These are phyloP conservation scores for Notolepis coatsorum DNA, from an alignment of 2,797 vertebrate genomes.

Conservation along the genomic window DNA sequence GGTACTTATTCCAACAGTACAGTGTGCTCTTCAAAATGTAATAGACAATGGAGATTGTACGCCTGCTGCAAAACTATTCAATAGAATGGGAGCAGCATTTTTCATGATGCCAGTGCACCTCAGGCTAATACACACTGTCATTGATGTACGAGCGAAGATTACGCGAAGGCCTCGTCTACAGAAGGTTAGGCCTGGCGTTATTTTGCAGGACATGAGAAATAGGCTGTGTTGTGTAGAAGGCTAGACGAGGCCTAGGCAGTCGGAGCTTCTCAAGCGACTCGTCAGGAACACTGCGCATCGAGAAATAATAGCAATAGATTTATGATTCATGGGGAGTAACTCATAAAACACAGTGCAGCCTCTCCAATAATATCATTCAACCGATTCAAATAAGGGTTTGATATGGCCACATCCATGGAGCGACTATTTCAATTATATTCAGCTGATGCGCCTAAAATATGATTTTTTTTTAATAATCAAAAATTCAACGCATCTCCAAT, in stretches of 20 bases:
- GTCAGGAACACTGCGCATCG: neutral
- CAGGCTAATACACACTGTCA: neutral
- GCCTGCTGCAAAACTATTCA: neutral
- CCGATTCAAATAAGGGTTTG: neutral
- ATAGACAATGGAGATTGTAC: slow-evolving; percentile 9
- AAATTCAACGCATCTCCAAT: neutral
- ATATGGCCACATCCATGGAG: too few species aligned
- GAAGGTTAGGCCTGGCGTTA: slow-evolving; percentile 22
- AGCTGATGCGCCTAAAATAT: neutral
- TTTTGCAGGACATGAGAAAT: neutral
- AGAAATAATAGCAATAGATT: neutral
- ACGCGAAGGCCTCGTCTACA: slow-evolving; percentile 25
- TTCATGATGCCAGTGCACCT: neutral
- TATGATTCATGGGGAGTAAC: neutral
- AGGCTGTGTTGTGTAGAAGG: too few species aligned
- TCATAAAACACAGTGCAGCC: slow-evolving; percentile 1
- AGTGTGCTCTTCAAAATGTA: slow-evolving; percentile 26
- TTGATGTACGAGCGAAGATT: slow-evolving; percentile 12
- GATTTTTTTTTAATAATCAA: neutral
- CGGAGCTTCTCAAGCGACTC: neutral
- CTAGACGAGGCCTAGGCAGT: neutral
- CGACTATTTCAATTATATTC: neutral
- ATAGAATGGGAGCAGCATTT: neutral
- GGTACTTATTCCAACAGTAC: too few species aligned
- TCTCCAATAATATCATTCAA: neutral